phyloP scores from a whole-genome alignment of 2,888 invertebrate species.

The Cataglyphis altisquamis region DNA sequence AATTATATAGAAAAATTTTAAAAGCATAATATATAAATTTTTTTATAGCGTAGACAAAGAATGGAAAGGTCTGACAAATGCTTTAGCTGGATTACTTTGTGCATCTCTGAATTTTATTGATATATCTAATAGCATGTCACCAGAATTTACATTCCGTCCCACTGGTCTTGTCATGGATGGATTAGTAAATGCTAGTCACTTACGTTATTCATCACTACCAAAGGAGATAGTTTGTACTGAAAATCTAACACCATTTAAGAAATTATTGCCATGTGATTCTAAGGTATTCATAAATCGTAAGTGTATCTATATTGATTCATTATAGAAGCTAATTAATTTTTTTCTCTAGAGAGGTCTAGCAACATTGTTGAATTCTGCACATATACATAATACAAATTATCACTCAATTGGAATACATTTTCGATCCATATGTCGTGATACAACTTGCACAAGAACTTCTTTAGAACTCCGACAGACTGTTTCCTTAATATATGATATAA shows the following conservation, averaged over 20 bases:
- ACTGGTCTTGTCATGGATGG: constrained; percentile 88
- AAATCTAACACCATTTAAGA: constrained; percentile 99
- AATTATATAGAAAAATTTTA: constrained; percentile 3
- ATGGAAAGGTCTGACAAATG: constrained; percentile 96
- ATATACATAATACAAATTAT: constrained; percentile 96
- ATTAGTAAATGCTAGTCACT: constrained; percentile 86
- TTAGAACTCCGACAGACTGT: constrained; percentile 95
- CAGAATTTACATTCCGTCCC: constrained; percentile 94
- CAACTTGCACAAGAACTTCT: constrained; percentile 88
- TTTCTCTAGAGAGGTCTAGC: constrained; percentile 91
- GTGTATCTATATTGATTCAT: constrained; percentile 15
- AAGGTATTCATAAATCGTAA: constrained; percentile 86
- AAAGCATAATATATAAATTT: constrained; percentile 41
- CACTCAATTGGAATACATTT: constrained; percentile 96
- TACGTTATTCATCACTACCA: constrained; percentile 96
- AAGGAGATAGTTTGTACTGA: constrained; percentile 99
- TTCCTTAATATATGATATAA: constrained; percentile 94
- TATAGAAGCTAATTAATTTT: constrained; percentile 11
- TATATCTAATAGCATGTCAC: constrained; percentile 93
- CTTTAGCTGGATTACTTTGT: constrained; percentile 97
- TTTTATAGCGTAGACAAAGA: constrained; percentile 91
- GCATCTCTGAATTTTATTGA: constrained; percentile 98
- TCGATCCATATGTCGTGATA: constrained; percentile 91
- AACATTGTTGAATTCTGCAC: constrained; percentile 95
- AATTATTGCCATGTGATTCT: constrained; percentile 97